A percentile compares a stretch with the other conserved stretches of the same genome.
These are phyloP conservation scores for Montifringilla adamsi DNA, from an alignment of 2,113 vertebrate genomes.

Conservation along the genomic window DNA sequence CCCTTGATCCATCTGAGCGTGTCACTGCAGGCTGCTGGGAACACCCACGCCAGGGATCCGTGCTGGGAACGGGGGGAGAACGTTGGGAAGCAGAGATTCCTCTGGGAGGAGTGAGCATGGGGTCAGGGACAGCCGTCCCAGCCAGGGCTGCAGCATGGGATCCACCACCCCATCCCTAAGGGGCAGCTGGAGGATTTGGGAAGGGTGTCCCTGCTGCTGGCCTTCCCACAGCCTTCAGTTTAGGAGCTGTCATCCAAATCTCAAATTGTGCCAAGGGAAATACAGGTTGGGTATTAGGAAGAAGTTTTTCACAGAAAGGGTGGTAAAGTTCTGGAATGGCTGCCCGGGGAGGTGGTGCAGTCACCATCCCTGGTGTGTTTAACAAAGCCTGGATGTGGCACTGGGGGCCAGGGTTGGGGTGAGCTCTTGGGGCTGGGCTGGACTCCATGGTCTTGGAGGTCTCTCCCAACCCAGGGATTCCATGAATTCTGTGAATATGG, in stretches of 20 bases:
- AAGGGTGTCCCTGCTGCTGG: not conserved
- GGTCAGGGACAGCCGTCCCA: fast-evolving
- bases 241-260: not conserved
- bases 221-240: not conserved
- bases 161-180: not conserved
- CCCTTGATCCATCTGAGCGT: not conserved
- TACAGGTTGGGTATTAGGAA: fast-evolving
- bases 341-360: not conserved
- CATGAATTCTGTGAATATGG: not conserved
- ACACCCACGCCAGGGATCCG: not conserved
- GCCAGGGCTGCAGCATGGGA: not conserved
- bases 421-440: not conserved
- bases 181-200: not conserved
- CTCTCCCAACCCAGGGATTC: not conserved
- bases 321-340: not conserved
- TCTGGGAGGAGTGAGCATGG: fast-evolving
- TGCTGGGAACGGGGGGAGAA: not conserved
- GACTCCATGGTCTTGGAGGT: not conserved
- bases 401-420: not conserved
- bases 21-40: not conserved
- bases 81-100: not conserved
- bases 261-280: not conserved
- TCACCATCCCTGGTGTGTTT: not conserved
- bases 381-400: not conserved
- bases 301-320: not conserved